Percentiles rank a stretch among this genome's conserved stretches.
These are phyloP conservation scores for Saxicola maurus DNA, from an alignment of 2,797 vertebrate species.

Conservation along the genomic window DNA sequence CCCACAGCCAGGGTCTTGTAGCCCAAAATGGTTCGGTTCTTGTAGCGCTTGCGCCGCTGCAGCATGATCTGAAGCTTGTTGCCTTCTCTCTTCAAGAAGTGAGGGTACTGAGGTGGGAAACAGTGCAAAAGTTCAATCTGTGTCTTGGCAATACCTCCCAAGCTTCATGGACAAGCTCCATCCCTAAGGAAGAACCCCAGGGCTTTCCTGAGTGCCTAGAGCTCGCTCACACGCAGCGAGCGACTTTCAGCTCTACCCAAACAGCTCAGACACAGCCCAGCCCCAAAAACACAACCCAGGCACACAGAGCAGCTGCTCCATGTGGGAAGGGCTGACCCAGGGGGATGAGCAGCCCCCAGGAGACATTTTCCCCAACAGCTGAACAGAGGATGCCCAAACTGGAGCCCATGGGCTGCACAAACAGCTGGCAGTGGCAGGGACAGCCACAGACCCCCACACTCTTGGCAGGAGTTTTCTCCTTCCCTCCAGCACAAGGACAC, in stretches of 20 bases:
- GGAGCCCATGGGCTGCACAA: neutral
- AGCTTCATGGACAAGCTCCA: neutral
- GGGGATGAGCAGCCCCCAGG: neutral
- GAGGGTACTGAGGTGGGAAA: slow-evolving; percentile 83
- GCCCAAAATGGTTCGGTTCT: slow-evolving; percentile 92
- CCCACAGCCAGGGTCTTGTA: slow-evolving; percentile 94
- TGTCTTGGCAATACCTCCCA: neutral
- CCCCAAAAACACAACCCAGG: neutral
- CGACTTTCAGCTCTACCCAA: neutral
- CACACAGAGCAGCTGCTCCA: neutral
- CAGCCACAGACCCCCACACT: neutral
- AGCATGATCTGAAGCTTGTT: slow-evolving; percentile 96
- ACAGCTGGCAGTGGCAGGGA: neutral
- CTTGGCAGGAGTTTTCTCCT: neutral
- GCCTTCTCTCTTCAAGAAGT: slow-evolving; percentile 94
- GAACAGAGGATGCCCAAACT: neutral
- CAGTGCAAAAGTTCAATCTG: neutral
- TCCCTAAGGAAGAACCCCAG: neutral
- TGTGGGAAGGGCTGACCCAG: neutral
- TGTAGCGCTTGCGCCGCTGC: slow-evolving; percentile 92
- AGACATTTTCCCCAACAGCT: neutral
- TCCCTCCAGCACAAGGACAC: neutral
- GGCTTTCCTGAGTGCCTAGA: neutral
- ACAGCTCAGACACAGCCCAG: neutral
- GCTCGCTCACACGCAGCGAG: neutral